These are phyloP conservation scores for Zosterops lateralis DNA, from an alignment of 2,113 vertebrate genomes.

Conservation along the genomic window DNA sequence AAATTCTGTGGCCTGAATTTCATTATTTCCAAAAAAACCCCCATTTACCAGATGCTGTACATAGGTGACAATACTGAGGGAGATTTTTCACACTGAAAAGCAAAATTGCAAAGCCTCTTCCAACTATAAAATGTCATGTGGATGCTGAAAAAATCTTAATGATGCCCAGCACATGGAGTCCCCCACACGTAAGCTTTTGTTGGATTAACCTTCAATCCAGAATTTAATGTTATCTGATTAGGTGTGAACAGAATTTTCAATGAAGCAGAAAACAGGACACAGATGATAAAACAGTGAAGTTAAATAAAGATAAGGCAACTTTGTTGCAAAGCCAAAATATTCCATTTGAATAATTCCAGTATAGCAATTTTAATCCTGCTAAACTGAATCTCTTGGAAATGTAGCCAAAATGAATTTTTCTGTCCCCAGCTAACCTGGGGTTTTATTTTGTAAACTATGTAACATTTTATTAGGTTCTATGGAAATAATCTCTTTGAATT, in stretches of 20 bases:
- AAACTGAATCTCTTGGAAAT: neutral
- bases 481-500: neutral
- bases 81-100: neutral
- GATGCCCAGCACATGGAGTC: neutral
- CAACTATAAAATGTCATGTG: neutral
- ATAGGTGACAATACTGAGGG: neutral
- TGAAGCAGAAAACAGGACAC: conserved; percentile 68
- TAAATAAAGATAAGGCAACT: conserved; percentile 46
- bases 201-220: conserved; percentile 28
- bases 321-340: conserved; percentile 6
- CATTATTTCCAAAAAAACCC: neutral
- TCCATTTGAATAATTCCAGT: conserved; percentile 25
- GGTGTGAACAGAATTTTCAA: conserved; percentile 64
- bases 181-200: neutral
- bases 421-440: neutral
- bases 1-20: neutral
- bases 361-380: neutral
- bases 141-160: neutral
- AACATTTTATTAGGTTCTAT: neutral
- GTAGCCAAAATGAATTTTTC: neutral
- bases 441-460: neutral
- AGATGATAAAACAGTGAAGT: conserved; percentile 64
- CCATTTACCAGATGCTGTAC: neutral
- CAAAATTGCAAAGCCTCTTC: conserved; percentile 20
- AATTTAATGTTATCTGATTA: conserved; percentile 58